phyloP scores from a whole-genome alignment of 2,888 invertebrate genomes.

The Auanema freiburgensis region DNA sequence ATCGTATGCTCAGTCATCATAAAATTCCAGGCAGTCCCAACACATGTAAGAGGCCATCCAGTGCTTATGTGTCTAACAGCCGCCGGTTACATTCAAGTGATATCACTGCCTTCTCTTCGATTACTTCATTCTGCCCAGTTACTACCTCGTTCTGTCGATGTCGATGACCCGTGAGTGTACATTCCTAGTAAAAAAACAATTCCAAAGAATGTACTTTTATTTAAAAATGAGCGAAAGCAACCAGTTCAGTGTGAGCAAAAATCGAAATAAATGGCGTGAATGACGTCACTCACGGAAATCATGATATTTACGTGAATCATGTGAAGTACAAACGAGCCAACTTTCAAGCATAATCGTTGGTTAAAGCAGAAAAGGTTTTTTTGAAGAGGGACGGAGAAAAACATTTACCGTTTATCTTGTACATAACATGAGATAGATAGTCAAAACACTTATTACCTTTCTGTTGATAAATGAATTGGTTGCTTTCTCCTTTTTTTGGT shows the following conservation, averaged over 20 bases:
- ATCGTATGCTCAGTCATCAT: too few species aligned
- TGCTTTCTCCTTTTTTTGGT: conserved; percentile 5
- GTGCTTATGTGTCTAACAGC: conserved; percentile 54
- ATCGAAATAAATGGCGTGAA: too few species aligned
- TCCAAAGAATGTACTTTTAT: not conserved
- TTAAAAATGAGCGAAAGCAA: too few species aligned
- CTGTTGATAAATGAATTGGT: not conserved
- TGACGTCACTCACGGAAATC: too few species aligned
- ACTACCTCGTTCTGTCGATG: conserved; percentile 73
- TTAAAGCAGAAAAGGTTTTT: not conserved
- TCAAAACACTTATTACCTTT: not conserved
- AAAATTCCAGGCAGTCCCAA: conserved; percentile 42
- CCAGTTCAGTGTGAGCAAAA: too few species aligned
- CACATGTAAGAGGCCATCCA: conserved; percentile 59
- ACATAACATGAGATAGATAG: not conserved
- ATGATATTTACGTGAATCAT: too few species aligned
- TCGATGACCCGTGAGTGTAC: conserved; percentile 59
- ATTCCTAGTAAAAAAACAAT: conserved; percentile 7
- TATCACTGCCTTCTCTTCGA: conserved; percentile 92
- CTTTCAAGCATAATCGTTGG: too few species aligned
- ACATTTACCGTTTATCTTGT: not conserved
- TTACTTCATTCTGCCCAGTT: conserved; percentile 89
- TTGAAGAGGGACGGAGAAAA: not conserved
- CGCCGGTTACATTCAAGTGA: conserved; percentile 76
- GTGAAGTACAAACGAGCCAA: too few species aligned